phyloP scores from a whole-genome alignment of 2,113 vertebrate species.

The Aleadryas rufinucha region DNA sequence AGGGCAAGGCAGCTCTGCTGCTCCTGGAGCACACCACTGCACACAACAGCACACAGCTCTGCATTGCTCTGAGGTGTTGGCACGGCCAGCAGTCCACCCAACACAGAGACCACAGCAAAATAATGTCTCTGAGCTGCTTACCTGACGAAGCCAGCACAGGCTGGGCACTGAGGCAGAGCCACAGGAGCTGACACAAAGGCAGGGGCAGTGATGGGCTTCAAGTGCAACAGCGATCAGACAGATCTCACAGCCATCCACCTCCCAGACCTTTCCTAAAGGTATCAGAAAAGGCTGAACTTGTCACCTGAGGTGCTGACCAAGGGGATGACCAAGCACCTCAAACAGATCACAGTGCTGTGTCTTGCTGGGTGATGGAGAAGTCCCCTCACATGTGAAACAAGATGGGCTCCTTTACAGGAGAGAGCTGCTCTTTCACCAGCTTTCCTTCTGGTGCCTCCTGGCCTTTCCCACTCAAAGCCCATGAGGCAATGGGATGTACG shows the following conservation, averaged over 20 bases:
- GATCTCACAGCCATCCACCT: background rate
- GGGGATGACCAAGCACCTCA: accelerated
- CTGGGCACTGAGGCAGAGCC: background rate
- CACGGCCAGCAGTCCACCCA: background rate
- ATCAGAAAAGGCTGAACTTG: background rate
- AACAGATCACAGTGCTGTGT: accelerated
- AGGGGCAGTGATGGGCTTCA: background rate
- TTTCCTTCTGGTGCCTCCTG: background rate
- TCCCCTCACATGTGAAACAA: accelerated
- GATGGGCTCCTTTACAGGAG: accelerated
- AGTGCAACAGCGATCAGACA: accelerated
- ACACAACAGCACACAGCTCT: accelerated
- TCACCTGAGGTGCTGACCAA: background rate
- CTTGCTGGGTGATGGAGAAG: background rate
- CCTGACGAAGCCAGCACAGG: background rate
- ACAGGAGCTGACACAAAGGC: background rate
- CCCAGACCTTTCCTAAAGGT: background rate
- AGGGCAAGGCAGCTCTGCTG: accelerated
- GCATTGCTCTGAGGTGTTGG: accelerated
- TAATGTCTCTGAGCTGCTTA: background rate
- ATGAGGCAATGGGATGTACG: background rate
- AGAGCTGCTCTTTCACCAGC: background rate
- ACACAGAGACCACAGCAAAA: accelerated
- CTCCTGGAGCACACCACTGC: background rate
- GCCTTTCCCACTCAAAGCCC: background rate